Percentiles rank a stretch among this genome's conserved stretches.
These are phyloP conservation scores for Mizuhopecten yessoensis DNA, from an alignment of 1,140 invertebrate species.

Conservation along the genomic window DNA sequence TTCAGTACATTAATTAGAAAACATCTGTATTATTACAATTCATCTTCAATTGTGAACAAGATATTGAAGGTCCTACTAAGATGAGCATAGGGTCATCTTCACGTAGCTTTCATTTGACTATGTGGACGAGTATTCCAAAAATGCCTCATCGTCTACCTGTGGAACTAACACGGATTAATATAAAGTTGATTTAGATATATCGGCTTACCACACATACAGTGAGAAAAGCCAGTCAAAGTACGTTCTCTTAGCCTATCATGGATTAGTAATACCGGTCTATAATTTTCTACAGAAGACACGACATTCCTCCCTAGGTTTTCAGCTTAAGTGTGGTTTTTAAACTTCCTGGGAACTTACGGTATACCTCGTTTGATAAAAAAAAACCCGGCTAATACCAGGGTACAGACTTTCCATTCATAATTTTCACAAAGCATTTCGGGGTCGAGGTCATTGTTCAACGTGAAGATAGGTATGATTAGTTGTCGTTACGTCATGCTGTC, in stretches of 20 bases:
- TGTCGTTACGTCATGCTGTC: neutral
- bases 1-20: too few species aligned
- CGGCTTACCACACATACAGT: neutral
- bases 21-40: too few species aligned
- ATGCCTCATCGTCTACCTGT: neutral
- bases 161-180: neutral
- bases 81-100: too few species aligned
- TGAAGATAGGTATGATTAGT: neutral
- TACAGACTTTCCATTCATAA: constrained; percentile 1
- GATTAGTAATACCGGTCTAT: neutral
- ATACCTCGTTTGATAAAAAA: neutral
- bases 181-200: constrained; percentile 1
- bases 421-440: neutral
- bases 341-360: neutral
- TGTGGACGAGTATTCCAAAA: neutral
- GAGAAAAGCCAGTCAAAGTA: neutral
- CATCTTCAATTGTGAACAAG: too few species aligned
- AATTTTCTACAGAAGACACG: neutral
- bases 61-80: too few species aligned
- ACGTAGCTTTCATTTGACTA: too few species aligned
- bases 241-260: neutral
- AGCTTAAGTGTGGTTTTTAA: neutral
- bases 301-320: neutral
- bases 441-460: neutral
- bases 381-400: neutral